These are phyloP conservation scores for Casuarius casuarius DNA, from an alignment of 2,113 vertebrate species.

Conservation along the genomic window DNA sequence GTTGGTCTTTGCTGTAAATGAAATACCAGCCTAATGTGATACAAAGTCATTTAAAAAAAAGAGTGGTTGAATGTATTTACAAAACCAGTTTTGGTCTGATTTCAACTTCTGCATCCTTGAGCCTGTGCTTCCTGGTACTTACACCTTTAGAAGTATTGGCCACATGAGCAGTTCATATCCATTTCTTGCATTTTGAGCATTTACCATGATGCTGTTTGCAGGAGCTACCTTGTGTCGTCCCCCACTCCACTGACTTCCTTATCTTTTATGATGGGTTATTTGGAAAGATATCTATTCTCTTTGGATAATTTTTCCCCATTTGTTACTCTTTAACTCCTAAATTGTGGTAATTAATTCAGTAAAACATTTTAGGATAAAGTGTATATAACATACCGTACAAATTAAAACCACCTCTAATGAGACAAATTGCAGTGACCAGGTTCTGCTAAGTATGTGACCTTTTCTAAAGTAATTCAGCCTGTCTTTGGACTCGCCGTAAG, in stretches of 20 bases:
- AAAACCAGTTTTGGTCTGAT: background rate
- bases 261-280: background rate
- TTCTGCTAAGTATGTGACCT: background rate
- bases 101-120: background rate
- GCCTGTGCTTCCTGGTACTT: background rate
- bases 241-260: background rate
- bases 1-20: background rate
- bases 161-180: rapidly evolving
- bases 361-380: background rate
- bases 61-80: background rate
- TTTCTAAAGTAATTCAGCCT: background rate
- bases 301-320: slow-evolving; percentile 1
- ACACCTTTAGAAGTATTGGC: background rate
- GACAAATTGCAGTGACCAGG: slow-evolving; percentile 46
- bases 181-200: background rate
- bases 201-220: background rate
- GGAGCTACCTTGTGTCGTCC: background rate
- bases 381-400: slow-evolving; percentile 27
- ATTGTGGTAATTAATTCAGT: slow-evolving; percentile 33
- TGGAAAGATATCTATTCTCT: slow-evolving; percentile 16
- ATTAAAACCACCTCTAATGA: slow-evolving; percentile 39
- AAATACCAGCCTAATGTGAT: background rate
- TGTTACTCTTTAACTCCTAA: slow-evolving; percentile 41
- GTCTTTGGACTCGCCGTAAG: background rate
- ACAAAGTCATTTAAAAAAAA: background rate